phyloP scores from a whole-genome alignment of 2,797 vertebrate genomes.

The Parauchenoglanis punctatus region DNA sequence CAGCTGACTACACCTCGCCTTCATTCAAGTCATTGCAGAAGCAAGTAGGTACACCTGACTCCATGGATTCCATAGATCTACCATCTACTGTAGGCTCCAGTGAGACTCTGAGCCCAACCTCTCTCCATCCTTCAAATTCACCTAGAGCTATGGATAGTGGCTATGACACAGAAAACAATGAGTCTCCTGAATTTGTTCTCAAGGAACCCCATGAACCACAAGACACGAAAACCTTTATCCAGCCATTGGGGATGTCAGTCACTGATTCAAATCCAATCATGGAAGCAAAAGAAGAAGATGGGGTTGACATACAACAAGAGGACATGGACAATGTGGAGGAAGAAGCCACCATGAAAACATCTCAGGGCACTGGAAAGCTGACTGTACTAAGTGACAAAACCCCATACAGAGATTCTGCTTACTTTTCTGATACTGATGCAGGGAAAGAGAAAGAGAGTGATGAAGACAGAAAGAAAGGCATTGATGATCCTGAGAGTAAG shows the following conservation, averaged over 20 bases:
- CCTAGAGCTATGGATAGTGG: conserved; percentile 91
- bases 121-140: conserved; percentile 76
- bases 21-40: conserved; percentile 83
- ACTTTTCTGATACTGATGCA: conserved; percentile 91
- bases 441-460: conserved; percentile 73
- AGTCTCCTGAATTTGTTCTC: conserved; percentile 92
- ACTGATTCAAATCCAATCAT: conserved; percentile 56
- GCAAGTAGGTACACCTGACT: conserved; percentile 86
- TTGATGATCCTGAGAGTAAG: conserved; percentile 37
- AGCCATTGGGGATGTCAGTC: conserved; percentile 64
- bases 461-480: conserved; percentile 40
- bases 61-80: conserved; percentile 86
- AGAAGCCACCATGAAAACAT: conserved; percentile 53
- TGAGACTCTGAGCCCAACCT: conserved; percentile 79
- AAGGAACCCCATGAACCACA: conserved; percentile 85
- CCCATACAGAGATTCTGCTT: conserved; percentile 92
- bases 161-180: conserved; percentile 95
- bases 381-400: conserved; percentile 79
- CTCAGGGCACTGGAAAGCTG: conserved; percentile 70
- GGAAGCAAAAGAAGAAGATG: conserved; percentile 49
- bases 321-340: conserved; percentile 43
- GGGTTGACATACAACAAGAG: conserved; percentile 49
- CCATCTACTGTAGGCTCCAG: conserved; percentile 81
- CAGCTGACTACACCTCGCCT: conserved; percentile 67
- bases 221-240: conserved; percentile 70